Conservation (phyloP, 2,888 invertebrate species). For the Carcina quercana region DNA sequence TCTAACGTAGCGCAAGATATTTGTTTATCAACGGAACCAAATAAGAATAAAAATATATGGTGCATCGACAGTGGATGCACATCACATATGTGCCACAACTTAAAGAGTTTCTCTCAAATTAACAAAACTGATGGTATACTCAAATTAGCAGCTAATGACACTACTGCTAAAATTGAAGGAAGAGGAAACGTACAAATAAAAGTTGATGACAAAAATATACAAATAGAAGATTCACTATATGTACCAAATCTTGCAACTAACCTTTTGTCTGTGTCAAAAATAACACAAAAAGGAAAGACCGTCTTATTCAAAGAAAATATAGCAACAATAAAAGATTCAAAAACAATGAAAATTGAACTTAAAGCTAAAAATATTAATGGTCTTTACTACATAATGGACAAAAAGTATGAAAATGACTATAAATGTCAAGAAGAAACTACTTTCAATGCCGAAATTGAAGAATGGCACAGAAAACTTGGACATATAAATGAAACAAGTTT, state of each 20-base stretch:
- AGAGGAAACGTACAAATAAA: too few relatives aligned
- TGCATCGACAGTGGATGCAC: too few relatives aligned
- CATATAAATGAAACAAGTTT: constrained; percentile 7
- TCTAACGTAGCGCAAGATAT: too few relatives aligned
- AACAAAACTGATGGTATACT: too few relatives aligned
- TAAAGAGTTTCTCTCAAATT: too few relatives aligned
- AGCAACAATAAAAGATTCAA: neutral
- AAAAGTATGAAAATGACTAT: neutral
- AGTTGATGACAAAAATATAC: too few relatives aligned
- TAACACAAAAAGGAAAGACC: constrained; percentile 4
- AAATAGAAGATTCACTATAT: too few relatives aligned
- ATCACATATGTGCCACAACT: too few relatives aligned
- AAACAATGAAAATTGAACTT: neutral
- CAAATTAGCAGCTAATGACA: too few relatives aligned
- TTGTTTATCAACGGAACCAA: too few relatives aligned
- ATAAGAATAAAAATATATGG: too few relatives aligned
- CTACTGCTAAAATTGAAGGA: too few relatives aligned
- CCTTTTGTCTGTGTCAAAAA: constrained; percentile 6
- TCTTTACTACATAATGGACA: constrained; percentile 1
- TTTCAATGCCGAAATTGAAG: neutral
- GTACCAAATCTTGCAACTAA: constrained; percentile 4
- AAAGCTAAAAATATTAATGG: constrained; percentile 5
- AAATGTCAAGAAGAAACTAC: neutral
- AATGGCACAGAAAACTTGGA: constrained; percentile 6
- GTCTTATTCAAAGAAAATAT: constrained; percentile 5